Conservation (phyloP, 2,113 vertebrate species). For the Myanophis thanlyinensis region DNA sequence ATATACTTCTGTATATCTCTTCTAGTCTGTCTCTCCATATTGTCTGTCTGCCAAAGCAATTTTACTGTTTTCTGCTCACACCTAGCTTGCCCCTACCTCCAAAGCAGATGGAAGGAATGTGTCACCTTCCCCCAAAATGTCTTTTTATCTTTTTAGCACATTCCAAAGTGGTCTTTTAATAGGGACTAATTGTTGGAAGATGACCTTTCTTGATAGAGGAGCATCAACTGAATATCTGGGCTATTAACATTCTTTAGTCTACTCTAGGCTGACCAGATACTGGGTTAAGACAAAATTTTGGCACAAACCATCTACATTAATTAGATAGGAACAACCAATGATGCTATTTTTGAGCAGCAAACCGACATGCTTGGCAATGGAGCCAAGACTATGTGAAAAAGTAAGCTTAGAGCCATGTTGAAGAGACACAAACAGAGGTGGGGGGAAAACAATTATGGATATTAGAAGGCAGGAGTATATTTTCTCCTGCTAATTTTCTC, state of each 20-base stretch:
- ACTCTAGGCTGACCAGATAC: neutral
- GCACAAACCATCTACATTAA: neutral
- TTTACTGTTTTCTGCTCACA: neutral
- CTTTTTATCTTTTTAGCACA: neutral
- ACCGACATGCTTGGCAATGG: neutral
- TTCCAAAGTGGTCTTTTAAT: neutral
- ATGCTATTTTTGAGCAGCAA: neutral
- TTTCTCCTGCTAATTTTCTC: constrained; percentile 7
- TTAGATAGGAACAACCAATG: neutral
- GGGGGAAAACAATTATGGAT: neutral
- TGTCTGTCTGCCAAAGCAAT: neutral
- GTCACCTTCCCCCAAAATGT: neutral
- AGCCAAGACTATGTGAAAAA: neutral
- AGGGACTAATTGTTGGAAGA: neutral
- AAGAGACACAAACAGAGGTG: neutral
- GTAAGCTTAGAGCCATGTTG: neutral
- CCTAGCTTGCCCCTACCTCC: neutral
- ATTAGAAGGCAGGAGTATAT: neutral
- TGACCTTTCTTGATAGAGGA: neutral
- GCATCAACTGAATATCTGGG: neutral
- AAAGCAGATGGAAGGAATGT: neutral
- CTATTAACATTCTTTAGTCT: neutral
- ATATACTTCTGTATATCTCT: neutral
- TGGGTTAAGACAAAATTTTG: neutral
- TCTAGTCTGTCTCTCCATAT: neutral